Evolutionary conservation across 2,113 vertebrate genomes (phyloP), one percentile per base, ranked within the genome.

Genomic region (Cyanistes caeruleus): DNA sequence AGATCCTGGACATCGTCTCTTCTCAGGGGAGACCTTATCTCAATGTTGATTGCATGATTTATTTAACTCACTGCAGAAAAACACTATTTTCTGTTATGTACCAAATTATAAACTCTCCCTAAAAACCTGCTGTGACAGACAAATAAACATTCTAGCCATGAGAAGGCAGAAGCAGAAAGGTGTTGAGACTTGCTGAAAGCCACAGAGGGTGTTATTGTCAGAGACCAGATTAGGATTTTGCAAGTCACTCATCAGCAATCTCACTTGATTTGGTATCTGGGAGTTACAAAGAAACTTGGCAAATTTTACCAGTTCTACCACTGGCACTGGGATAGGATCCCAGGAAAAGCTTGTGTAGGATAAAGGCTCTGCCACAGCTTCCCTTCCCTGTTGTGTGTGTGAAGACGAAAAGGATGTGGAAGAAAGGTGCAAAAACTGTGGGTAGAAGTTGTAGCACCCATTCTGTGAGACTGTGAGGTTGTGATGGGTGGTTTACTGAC

Each of bases 111-210:
- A 74, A 74, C 65, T 89, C 43, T 68, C 37, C 35, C n/a, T 63
- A 33, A 78, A 92, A 86, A 14, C 27, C 24, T 73, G 19, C 10
- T 3, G 3, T 74, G 64, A 67, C 35, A 75, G 55, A 70, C 43
- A 90, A 69, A 79, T 35, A 91, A 77, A 90, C 35, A 48, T 52
- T 83, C 79, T n/a, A 78, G 28, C 68, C 37, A 84, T 49, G 80
- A 76, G 56, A 97, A 92, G 93, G 49, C 44, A 78, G 39, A 41
- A 78, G 19, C 33, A 84, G 77, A 63, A 75, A 87, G 41, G 9
- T 73, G 90, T 82, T 87, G 84, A 68, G 65, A 79, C 94, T 94
- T 94, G 94, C 65, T 58, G 75, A 82, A 92, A 89, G 58, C 89
- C 60, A 91, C 84, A 72, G 64, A 41, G 51, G 51, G 52, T 83